These are phyloP conservation scores for Perdita meconis DNA, from an alignment of 2,888 invertebrate species.

Conservation along the genomic window DNA sequence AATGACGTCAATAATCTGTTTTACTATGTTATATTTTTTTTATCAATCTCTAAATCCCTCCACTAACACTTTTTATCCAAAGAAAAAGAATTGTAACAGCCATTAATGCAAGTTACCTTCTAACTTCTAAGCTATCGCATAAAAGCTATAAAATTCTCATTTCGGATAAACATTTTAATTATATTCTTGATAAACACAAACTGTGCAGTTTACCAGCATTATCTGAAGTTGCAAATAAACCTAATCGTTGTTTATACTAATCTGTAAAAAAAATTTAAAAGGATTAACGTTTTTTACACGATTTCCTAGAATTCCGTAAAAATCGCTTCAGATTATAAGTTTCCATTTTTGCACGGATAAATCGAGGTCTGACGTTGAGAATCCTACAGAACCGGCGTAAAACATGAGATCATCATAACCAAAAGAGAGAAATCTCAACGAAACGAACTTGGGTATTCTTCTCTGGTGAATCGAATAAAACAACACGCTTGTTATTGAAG, in stretches of 20 bases:
- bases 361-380: constrained; percentile 16
- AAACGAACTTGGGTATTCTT: neutral
- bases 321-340: neutral
- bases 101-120: no score
- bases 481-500: constrained; percentile 21
- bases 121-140: no score
- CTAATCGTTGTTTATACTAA: neutral
- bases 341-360: neutral
- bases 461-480: neutral
- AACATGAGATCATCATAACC: constrained; percentile 9
- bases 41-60: no score
- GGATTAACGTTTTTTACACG: neutral
- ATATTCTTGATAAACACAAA: no score
- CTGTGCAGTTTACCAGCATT: no score
- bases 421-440: neutral
- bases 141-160: no score
- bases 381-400: neutral
- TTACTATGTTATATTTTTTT: no score
- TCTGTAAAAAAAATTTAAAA: neutral
- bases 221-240: neutral
- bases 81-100: no score
- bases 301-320: neutral
- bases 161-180: no score
- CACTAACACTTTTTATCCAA: no score
- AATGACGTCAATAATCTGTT: no score